Percentiles rank a stretch among this genome's conserved stretches.
Evolutionary conservation across 2,797 vertebrate species (phyloP).

Genomic region (Streptopelia turtur): DNA sequence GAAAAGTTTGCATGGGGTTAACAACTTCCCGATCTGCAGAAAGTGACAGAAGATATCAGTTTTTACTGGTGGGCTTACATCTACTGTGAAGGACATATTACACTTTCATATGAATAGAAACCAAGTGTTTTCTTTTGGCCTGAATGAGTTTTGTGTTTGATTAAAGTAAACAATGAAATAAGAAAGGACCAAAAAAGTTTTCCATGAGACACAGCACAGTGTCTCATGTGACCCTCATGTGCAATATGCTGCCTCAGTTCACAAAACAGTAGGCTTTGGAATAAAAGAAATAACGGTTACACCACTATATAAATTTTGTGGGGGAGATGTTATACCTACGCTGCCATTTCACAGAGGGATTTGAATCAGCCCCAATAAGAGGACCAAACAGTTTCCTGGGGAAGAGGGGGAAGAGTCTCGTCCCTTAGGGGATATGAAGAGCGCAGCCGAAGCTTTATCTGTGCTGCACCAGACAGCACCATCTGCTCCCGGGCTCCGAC

Average conservation of each 20-base stretch:
- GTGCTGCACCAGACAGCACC: not conserved
- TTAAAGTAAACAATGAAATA: not conserved
- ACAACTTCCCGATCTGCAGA: not conserved
- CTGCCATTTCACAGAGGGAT: not conserved
- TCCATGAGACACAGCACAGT: not conserved
- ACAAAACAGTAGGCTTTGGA: not conserved
- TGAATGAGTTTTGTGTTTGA: not conserved
- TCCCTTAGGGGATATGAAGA: not conserved
- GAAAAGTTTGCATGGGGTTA: not conserved
- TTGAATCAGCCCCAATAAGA: not conserved
- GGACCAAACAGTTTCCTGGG: not conserved
- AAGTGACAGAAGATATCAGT: not conserved
- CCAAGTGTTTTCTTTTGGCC: not conserved
- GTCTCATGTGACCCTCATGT: accelerated
- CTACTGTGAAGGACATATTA: not conserved
- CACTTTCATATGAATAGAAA: not conserved
- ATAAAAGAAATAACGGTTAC: not conserved
- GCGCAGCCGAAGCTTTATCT: not conserved
- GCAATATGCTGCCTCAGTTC: not conserved
- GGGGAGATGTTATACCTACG: not conserved
- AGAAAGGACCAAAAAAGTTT: not conserved
- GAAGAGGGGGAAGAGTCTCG: not conserved
- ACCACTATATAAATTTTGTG: not conserved
- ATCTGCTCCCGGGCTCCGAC: too few species aligned
- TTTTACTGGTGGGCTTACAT: not conserved